A percentile compares a stretch with the other conserved stretches of the same genome.
Conservation (phyloP, 2,888 invertebrate species). For the Sphaeridia pumilis region DNA sequence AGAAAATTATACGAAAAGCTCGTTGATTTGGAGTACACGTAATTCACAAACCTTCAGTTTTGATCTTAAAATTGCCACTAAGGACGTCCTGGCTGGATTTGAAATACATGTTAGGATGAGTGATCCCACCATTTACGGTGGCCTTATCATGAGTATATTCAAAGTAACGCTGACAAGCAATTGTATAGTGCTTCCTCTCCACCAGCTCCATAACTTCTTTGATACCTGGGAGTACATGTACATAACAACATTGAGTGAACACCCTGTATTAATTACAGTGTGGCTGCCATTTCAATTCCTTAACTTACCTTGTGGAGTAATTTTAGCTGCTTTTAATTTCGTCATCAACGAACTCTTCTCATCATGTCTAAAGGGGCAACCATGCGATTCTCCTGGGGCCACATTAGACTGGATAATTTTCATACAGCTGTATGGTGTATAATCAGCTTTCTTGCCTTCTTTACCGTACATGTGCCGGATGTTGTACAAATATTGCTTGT, state of each 20-base stretch:
- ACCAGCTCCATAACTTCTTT: slow-evolving; percentile 60
- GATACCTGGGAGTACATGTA: slow-evolving; percentile 45
- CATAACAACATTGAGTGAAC: too few species aligned
- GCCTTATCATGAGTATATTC: slow-evolving; percentile 54
- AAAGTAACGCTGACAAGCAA: slow-evolving; percentile 82
- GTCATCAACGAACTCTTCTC: slow-evolving; percentile 59
- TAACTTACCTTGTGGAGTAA: too few species aligned
- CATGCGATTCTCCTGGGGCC: slow-evolving; percentile 74
- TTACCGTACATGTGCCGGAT: slow-evolving; percentile 91
- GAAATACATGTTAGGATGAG: slow-evolving; percentile 88
- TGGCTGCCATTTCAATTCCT: too few species aligned
- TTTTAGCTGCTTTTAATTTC: slow-evolving; percentile 57
- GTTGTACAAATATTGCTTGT: slow-evolving; percentile 80
- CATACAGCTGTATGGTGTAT: slow-evolving; percentile 80
- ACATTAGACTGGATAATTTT: slow-evolving; percentile 69
- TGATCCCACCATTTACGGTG: slow-evolving; percentile 54
- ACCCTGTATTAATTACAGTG: too few species aligned
- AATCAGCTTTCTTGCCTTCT: slow-evolving; percentile 80
- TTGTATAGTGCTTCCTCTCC: slow-evolving; percentile 66
- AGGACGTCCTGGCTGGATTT: slow-evolving; percentile 58
- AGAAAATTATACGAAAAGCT: too few species aligned
- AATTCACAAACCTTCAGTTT: slow-evolving; percentile 13
- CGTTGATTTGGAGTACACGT: too few species aligned
- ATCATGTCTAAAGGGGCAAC: slow-evolving; percentile 82
- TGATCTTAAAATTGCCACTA: slow-evolving; percentile 19